Percentiles rank a stretch among this genome's conserved stretches.
Conservation (phyloP, 2,888 invertebrate species). For the Criorhina ranunculi region DNA sequence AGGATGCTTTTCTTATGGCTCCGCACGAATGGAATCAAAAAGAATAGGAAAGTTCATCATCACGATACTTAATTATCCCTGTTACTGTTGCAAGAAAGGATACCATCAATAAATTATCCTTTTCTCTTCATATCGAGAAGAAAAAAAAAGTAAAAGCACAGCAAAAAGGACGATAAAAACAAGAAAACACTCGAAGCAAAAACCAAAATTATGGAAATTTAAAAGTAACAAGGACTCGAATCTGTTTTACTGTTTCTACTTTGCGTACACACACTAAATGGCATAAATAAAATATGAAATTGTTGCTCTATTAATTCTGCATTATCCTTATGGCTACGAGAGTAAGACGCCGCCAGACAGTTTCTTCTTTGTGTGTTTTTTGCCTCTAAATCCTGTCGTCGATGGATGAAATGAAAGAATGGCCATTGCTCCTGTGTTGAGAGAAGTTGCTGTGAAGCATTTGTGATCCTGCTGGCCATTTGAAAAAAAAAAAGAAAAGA, state of each 20-base stretch:
- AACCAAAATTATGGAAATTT: slow-evolving; percentile 40
- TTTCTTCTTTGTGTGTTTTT: neutral
- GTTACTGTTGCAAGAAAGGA: neutral
- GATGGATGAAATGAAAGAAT: neutral
- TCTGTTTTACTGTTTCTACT: slow-evolving; percentile 17
- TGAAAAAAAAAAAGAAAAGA: no score
- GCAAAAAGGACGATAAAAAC: neutral
- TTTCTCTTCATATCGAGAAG: neutral
- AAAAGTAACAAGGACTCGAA: slow-evolving; percentile 9
- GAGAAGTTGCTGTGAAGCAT: neutral
- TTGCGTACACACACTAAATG: slow-evolving; percentile 26
- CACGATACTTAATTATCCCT: slow-evolving; percentile 31
- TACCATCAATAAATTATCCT: slow-evolving; percentile 12
- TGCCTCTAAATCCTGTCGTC: neutral
- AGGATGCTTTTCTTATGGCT: slow-evolving; percentile 3
- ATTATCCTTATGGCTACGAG: slow-evolving; percentile 32
- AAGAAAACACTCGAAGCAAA: slow-evolving; percentile 17
- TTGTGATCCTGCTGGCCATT: slow-evolving; percentile 5
- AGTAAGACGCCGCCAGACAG: slow-evolving; percentile 21
- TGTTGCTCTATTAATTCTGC: slow-evolving; percentile 47
- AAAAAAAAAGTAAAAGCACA: slow-evolving; percentile 8
- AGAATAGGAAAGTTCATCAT: slow-evolving; percentile 28
- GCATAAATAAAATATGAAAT: slow-evolving; percentile 48
- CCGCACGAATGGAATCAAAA: neutral
- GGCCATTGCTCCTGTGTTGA: neutral